Conservation (phyloP, 2,797 vertebrate genomes). For the Neopelma chrysocephalum region DNA sequence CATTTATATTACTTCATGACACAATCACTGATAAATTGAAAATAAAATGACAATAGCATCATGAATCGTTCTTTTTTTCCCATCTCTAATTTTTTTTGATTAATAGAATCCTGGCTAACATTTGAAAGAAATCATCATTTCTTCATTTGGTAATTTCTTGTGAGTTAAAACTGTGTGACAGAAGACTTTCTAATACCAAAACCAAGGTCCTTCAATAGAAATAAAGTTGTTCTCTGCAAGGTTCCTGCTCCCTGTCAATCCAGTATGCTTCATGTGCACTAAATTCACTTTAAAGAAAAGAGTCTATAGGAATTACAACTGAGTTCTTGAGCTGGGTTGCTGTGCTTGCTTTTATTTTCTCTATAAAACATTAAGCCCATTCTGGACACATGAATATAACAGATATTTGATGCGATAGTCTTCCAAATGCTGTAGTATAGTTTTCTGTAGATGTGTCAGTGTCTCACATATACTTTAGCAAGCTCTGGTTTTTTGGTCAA, state of each 20-base stretch:
- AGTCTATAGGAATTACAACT: not conserved
- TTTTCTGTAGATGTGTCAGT: not conserved
- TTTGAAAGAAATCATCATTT: slow-evolving; percentile 24
- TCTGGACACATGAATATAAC: not conserved
- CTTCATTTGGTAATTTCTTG: slow-evolving; percentile 28
- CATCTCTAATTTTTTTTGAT: not conserved
- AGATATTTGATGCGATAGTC: not conserved
- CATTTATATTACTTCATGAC: slow-evolving; percentile 55
- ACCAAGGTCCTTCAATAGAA: not conserved
- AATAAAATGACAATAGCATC: slow-evolving; percentile 36
- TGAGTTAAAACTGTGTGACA: not conserved
- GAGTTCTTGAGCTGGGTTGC: not conserved
- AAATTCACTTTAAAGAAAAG: not conserved
- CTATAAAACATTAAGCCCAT: not conserved
- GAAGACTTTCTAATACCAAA: slow-evolving; percentile 14
- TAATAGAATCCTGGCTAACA: not conserved
- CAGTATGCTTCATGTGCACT: not conserved
- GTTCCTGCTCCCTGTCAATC: not conserved
- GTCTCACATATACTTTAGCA: not conserved
- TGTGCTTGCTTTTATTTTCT: not conserved
- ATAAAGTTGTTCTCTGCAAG: not conserved
- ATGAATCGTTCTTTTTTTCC: not conserved
- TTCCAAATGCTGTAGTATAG: not conserved
- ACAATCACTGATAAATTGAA: slow-evolving; percentile 40
- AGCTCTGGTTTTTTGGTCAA: not conserved